Conservation (phyloP, 2,113 vertebrate genomes). For the Chlamydotis undulata region DNA sequence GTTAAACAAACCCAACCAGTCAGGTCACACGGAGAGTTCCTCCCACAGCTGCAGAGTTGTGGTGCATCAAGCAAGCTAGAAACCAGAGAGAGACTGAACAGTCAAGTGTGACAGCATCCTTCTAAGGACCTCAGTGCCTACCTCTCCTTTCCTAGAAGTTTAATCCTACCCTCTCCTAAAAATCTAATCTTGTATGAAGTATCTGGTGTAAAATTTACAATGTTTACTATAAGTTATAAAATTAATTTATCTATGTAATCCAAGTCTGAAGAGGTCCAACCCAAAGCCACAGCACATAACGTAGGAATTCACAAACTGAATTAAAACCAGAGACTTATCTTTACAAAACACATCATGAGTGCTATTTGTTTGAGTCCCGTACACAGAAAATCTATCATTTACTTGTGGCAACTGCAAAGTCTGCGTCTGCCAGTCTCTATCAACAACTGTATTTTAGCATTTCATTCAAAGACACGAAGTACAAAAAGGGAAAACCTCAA, state of each 20-base stretch:
- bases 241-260: neutral
- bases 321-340: neutral
- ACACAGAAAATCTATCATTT: neutral
- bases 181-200: neutral
- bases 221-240: neutral
- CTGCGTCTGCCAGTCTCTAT: neutral
- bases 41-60: neutral
- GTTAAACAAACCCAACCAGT: neutral
- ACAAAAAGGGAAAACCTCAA: neutral
- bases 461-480: neutral
- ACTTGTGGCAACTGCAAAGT: neutral
- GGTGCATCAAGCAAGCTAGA: neutral
- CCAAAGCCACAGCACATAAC: neutral
- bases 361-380: neutral
- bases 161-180: neutral
- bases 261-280: neutral
- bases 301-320: neutral
- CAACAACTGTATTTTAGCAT: neutral
- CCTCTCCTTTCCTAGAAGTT: neutral
- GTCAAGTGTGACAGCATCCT: neutral
- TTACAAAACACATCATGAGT: fast-evolving
- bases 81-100: neutral
- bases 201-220: neutral
- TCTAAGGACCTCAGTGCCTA: neutral
- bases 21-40: fast-evolving